Conservation (phyloP, 2,888 invertebrate genomes). For the Archaeoteleia sp. region DNA sequence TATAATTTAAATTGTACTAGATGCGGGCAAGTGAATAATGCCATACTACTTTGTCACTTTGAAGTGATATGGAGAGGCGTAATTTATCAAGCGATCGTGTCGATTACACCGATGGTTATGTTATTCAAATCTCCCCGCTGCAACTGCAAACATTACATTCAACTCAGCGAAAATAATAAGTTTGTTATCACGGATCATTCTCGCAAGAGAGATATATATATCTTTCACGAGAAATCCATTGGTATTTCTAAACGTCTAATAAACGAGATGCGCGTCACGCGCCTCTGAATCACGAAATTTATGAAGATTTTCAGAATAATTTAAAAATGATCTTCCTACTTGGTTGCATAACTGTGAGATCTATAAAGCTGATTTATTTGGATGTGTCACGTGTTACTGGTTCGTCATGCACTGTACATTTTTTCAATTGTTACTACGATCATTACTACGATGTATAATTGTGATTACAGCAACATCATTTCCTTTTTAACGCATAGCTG, state of each 20-base stretch:
- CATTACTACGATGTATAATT: no score
- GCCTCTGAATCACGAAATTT: no score
- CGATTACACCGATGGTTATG: slow-evolving; percentile 51
- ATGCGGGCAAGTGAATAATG: slow-evolving; percentile 68
- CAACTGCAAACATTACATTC: slow-evolving; percentile 35
- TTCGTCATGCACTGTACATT: slow-evolving; percentile 10
- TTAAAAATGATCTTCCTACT: slow-evolving; percentile 16
- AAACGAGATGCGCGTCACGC: no score
- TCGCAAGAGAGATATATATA: no score
- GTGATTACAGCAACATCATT: slow-evolving; percentile 14
- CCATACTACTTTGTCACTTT: slow-evolving; percentile 51
- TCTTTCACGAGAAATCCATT: no score
- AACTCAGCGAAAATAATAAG: slow-evolving; percentile 1
- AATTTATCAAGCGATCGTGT: slow-evolving; percentile 58
- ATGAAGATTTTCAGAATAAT: slow-evolving; percentile 6
- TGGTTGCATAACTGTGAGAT: slow-evolving; percentile 21
- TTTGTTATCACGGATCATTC: no score
- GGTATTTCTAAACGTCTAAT: no score
- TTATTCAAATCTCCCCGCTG: slow-evolving; percentile 43
- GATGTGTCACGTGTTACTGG: slow-evolving; percentile 20
- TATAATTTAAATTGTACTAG: slow-evolving; percentile 58
- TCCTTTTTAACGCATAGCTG: slow-evolving; percentile 17
- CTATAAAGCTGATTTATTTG: slow-evolving; percentile 20
- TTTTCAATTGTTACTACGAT: slow-evolving; percentile 22
- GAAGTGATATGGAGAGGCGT: slow-evolving; percentile 47